Conservation (phyloP, 2,888 invertebrate species). For the Habrosyne pyritoides region DNA sequence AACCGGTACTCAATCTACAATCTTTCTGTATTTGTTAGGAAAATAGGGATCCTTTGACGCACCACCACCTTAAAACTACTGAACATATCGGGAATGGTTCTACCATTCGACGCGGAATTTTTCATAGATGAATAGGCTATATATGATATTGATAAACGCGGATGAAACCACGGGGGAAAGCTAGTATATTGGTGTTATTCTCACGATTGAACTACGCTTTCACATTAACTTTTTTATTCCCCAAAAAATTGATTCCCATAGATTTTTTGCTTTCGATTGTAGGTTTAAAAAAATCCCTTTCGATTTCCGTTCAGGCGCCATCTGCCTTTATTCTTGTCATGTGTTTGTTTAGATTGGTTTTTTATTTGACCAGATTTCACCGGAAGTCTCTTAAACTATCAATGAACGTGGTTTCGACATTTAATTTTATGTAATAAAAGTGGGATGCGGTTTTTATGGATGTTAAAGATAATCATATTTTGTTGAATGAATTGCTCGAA, state of each 20-base stretch:
- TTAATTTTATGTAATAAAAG: constrained; percentile 56
- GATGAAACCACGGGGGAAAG: too few species aligned
- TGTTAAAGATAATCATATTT: constrained; percentile 22
- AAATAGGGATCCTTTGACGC: too few species aligned
- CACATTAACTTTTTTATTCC: constrained; percentile 55
- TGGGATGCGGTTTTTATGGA: constrained; percentile 31
- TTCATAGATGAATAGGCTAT: too few species aligned
- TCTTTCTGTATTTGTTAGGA: too few species aligned
- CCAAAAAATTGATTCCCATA: constrained; percentile 54
- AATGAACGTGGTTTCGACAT: constrained; percentile 55
- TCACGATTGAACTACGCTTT: constrained; percentile 52
- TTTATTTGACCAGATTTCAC: constrained; percentile 69
- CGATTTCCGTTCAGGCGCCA: constrained; percentile 82
- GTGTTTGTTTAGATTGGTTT: constrained; percentile 73
- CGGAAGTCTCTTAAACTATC: constrained; percentile 59
- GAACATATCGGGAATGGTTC: not conserved
- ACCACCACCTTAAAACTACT: too few species aligned
- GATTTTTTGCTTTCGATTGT: constrained; percentile 59
- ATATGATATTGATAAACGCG: too few species aligned
- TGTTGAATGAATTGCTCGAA: constrained; percentile 2
- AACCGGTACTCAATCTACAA: too few species aligned
- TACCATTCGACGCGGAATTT: too few species aligned
- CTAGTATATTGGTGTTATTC: not conserved
- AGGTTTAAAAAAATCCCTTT: constrained; percentile 68
- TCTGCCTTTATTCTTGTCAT: constrained; percentile 74